A percentile compares a stretch with the other conserved stretches of the same genome.
Conservation (phyloP, 2,113 vertebrate species). For the Amazona vittata region DNA sequence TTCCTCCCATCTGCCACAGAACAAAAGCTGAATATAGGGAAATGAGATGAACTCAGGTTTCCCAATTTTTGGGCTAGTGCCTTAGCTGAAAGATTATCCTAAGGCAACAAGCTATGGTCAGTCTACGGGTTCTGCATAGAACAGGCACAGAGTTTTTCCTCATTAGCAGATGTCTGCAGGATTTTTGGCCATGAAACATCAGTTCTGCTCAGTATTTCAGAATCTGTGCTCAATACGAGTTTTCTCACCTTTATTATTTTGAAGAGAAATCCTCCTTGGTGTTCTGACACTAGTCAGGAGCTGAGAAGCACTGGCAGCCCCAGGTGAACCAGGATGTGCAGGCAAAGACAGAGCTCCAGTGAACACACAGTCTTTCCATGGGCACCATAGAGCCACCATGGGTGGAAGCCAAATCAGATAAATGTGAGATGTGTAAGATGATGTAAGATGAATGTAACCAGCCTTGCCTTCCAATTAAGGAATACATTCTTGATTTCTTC, state of each 20-base stretch:
- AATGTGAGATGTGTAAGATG: not conserved
- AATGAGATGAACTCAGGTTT: not conserved
- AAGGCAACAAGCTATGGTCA: not conserved
- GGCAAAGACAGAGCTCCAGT: not conserved
- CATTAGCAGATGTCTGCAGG: not conserved
- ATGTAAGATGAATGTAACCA: not conserved
- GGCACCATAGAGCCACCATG: not conserved
- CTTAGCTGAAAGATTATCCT: not conserved
- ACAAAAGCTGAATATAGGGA: not conserved
- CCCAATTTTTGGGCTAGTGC: not conserved
- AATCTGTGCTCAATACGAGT: not conserved
- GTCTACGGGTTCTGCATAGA: not conserved
- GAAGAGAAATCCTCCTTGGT: not conserved
- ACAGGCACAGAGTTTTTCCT: not conserved
- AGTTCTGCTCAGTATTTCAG: not conserved
- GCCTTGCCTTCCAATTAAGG: not conserved
- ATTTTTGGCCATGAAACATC: not conserved
- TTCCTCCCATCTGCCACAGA: not conserved
- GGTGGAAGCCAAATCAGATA: not conserved
- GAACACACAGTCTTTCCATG: accelerated
- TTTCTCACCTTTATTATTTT: not conserved
- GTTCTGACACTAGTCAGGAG: not conserved
- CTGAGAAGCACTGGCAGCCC: not conserved
- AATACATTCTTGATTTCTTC: not conserved
- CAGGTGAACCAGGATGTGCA: accelerated